Percentiles rank a stretch among this genome's conserved stretches.
Conservation (phyloP, 2,113 vertebrate genomes). For the Pseudorasbora parva region DNA sequence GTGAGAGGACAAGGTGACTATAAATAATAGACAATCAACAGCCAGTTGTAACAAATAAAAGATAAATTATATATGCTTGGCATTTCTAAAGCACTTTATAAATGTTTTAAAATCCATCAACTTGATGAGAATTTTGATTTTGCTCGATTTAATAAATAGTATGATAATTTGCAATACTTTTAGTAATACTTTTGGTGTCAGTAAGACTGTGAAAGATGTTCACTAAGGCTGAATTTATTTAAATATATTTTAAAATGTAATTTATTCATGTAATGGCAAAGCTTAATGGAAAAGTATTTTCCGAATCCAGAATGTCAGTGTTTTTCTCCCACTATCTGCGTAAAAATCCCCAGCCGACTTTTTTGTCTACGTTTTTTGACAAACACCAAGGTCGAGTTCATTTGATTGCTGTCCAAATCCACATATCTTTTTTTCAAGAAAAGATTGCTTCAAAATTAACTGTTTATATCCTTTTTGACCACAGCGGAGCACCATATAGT, state of each 20-base stretch:
- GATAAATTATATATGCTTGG: neutral
- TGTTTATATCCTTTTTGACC: too few relatives aligned
- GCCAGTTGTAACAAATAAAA: neutral
- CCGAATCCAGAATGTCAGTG: too few relatives aligned
- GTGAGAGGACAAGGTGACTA: neutral
- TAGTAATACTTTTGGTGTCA: neutral
- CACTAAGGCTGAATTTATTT: neutral
- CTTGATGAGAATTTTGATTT: neutral
- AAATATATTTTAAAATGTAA: neutral
- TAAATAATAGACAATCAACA: slow-evolving; percentile 18
- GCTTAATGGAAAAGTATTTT: too few relatives aligned
- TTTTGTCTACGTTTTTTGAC: too few relatives aligned
- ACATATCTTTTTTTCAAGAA: too few relatives aligned
- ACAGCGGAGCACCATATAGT: too few relatives aligned
- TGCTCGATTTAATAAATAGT: neutral
- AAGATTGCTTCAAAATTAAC: too few relatives aligned
- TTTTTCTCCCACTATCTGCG: too few relatives aligned
- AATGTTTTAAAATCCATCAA: neutral
- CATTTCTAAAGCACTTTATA: neutral
- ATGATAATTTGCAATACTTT: neutral
- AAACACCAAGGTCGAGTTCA: too few relatives aligned
- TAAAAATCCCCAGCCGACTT: too few relatives aligned
- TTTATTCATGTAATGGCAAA: neutral
- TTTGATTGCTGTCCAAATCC: too few relatives aligned
- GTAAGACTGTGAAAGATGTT: neutral